A percentile compares a stretch with the other conserved stretches of the same genome.
These are phyloP conservation scores for Fistularia commersonii DNA, from an alignment of 2,797 vertebrate species.

Conservation along the genomic window DNA sequence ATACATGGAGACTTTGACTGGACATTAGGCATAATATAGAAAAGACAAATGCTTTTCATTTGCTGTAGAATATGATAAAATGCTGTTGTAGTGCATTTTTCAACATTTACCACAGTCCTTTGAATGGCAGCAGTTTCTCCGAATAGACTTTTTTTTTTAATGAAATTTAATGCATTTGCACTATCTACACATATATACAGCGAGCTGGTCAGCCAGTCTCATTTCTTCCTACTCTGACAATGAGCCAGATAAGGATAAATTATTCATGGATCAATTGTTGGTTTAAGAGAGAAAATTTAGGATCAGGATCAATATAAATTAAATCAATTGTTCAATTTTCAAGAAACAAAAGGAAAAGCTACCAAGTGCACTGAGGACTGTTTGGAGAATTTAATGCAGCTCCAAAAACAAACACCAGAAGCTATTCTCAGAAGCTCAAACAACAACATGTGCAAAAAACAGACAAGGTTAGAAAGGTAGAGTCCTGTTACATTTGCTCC, in stretches of 20 bases:
- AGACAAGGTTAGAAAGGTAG: constrained; percentile 30
- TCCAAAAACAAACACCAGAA: constrained; percentile 29
- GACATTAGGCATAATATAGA: no score
- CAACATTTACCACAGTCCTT: no score
- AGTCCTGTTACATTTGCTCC: constrained; percentile 46
- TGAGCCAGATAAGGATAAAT: constrained; percentile 62
- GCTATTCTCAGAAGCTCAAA: constrained; percentile 41
- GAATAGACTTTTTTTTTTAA: no score
- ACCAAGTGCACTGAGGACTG: constrained; percentile 1
- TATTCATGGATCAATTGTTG: constrained; percentile 69
- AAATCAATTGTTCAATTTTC: constrained; percentile 30
- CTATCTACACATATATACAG: constrained; percentile 9
- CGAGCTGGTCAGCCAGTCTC: constrained; percentile 18
- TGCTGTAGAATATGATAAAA: no score
- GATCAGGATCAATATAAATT: constrained; percentile 38
- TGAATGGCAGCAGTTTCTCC: no score
- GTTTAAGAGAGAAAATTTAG: constrained; percentile 51
- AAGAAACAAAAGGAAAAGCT: neutral
- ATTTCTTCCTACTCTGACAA: constrained; percentile 31
- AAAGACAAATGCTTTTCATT: no score
- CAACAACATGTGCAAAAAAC: constrained; percentile 48
- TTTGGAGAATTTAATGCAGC: constrained; percentile 19
- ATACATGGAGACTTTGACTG: no score
- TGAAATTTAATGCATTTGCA: constrained; percentile 18
- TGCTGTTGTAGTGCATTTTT: no score